phyloP scores from a whole-genome alignment of 2,113 vertebrate species.

The Clarias batrachus region DNA sequence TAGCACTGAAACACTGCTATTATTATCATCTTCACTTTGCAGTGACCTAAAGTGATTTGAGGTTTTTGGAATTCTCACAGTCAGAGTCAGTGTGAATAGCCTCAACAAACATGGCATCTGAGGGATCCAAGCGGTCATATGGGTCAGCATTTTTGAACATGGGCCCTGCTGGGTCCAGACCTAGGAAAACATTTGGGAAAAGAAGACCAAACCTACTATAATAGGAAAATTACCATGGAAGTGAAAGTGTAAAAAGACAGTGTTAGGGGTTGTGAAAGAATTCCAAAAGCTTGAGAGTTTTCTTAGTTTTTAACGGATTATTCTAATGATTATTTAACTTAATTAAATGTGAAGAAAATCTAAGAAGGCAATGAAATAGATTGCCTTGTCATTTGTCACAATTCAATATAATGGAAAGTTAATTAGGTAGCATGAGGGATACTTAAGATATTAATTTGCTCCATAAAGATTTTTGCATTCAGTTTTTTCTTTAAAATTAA shows the following conservation, averaged over 20 bases:
- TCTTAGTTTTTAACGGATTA: background rate
- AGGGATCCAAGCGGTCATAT: slow-evolving; percentile 85
- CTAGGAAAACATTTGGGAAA: slow-evolving; percentile 64
- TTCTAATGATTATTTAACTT: background rate
- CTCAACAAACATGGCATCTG: slow-evolving; percentile 90
- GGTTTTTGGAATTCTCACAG: slow-evolving; percentile 73
- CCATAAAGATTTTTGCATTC: background rate
- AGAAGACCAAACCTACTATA: background rate
- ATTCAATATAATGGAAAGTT: background rate
- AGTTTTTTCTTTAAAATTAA: background rate
- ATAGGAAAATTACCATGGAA: background rate
- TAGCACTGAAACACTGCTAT: background rate
- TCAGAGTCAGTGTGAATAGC: slow-evolving; percentile 93
- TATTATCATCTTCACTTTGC: background rate
- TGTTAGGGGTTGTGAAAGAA: background rate
- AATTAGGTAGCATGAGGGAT: background rate
- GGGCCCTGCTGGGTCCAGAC: slow-evolving; percentile 89
- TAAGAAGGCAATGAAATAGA: background rate
- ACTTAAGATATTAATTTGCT: background rate
- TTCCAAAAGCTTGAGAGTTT: background rate
- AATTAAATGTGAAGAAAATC: background rate
- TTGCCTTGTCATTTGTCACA: background rate
- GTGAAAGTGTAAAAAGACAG: background rate
- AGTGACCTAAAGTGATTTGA: background rate
- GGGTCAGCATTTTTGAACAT: slow-evolving; percentile 82